A percentile compares a stretch with the other conserved stretches of the same genome.
These are phyloP conservation scores for Cranoglanis bouderius DNA, from an alignment of 2,113 vertebrate species.

Conservation along the genomic window DNA sequence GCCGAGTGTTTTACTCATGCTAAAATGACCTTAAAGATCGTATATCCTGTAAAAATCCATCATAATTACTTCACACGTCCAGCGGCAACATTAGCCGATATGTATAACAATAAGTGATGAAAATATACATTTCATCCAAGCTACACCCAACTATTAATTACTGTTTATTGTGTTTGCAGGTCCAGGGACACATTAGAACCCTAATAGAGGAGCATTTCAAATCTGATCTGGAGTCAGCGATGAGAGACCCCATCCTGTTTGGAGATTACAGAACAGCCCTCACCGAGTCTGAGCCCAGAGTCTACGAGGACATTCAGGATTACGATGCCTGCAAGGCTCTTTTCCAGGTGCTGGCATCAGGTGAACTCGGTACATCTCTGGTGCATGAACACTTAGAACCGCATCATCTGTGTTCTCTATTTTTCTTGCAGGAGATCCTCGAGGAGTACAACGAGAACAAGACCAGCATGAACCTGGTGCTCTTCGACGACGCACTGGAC, in stretches of 20 bases:
- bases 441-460: conserved; percentile 92
- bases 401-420: background rate
- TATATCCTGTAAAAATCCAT: background rate
- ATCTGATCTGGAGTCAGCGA: conserved; percentile 71
- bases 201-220: conserved; percentile 80
- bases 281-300: conserved; percentile 78
- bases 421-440: conserved; percentile 82
- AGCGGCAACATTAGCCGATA: background rate
- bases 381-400: background rate
- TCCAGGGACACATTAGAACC: conserved; percentile 79
- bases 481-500: conserved; percentile 94
- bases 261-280: conserved; percentile 90
- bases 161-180: conserved; percentile 68
- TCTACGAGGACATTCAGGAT: conserved; percentile 93
- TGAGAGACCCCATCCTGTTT: conserved; percentile 90
- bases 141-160: background rate
- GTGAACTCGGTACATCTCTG: background rate
- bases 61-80: background rate
- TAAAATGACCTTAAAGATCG: too few relatives aligned
- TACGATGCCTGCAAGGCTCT: conserved; percentile 88
- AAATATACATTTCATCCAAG: background rate
- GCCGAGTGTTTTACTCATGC: too few relatives aligned
- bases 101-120: background rate
- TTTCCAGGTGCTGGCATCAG: conserved; percentile 80
- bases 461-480: conserved; percentile 85